Evolutionary conservation across 2,888 invertebrate species (phyloP), one percentile per base, ranked within the genome.

Genomic region (Torymus tubicola): DNA sequence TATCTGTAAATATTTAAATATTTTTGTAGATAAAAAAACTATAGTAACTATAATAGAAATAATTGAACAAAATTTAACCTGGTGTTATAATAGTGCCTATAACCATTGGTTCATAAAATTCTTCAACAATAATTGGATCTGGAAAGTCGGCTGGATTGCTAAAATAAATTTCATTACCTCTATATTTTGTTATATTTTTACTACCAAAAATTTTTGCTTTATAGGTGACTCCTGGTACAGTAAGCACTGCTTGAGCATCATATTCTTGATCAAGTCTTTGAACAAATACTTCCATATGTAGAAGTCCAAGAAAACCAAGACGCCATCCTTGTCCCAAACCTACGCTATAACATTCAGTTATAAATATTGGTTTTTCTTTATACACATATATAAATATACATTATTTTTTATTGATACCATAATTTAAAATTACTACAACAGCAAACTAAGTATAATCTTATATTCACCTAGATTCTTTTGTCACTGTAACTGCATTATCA

Each of bases 261-360:
- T 96, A 94, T 89, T 97, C 97, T 88, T 97, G 97, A 83, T 96
- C 93, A 24, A 97, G 91, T 21, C 97, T 92, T 90, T 97, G 97
- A 60, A 94, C 95, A 87, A 97, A 97, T 0, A 97, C 97, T 91
- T 97, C 97, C 91, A 97, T 93, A 88, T 97, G 97, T 16, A 97
- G 91, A 4, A 97, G 91, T 0, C 97, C 97, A 14, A 97, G 91
- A 89, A 97, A 97, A 2, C 97, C 97, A 42, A 97, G 91, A 63
- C 97, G 93, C 96, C 96, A 97, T 31, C 97, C 97, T 88, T 96
- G 95, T 2, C 97, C 97, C 78, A 97, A 91, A 2, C 97, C 97
- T 80, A 96, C 95, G 91, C 97, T 97, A 82, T 65, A 81, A 76
- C 71, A 83, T 42, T 42, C 42, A 42, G 42, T 8, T 42, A 42